phyloP scores from a whole-genome alignment of 2,888 invertebrate genomes.

The Trachelus troglodyta region DNA sequence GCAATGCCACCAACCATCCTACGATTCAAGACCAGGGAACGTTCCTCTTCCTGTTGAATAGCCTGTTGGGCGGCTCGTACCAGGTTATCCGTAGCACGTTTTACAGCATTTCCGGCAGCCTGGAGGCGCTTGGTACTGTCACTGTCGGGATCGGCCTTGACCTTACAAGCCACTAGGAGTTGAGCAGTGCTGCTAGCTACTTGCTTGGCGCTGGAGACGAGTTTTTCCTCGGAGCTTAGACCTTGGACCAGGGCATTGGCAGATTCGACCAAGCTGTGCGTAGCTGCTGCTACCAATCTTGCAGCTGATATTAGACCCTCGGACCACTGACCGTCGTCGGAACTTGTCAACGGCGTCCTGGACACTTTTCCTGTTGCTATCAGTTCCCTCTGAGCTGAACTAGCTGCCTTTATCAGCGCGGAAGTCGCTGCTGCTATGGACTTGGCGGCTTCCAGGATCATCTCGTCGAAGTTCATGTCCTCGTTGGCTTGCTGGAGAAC shows the following conservation, averaged over 20 bases:
- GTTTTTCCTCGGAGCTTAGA: constrained; percentile 91
- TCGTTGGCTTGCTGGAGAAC: constrained; percentile 86
- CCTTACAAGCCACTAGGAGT: constrained; percentile 97
- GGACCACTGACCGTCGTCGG: constrained; percentile 98
- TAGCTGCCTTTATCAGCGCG: constrained; percentile 95
- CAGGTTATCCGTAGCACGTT: constrained; percentile 96
- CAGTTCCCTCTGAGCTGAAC: constrained; percentile 95
- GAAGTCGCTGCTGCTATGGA: constrained; percentile 98
- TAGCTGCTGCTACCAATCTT: constrained; percentile 95
- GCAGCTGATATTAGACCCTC: constrained; percentile 97
- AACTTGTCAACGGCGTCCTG: constrained; percentile 82
- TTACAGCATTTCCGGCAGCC: constrained; percentile 95
- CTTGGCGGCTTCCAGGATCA: constrained; percentile 98
- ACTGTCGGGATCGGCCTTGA: constrained; percentile 96
- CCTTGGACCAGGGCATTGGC: constrained; percentile 97
- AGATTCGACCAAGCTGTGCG: constrained; percentile 96
- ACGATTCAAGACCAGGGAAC: constrained; percentile 89
- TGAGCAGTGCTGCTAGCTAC: constrained; percentile 98
- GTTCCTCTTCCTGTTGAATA: constrained; percentile 90
- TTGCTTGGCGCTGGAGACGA: constrained; percentile 95
- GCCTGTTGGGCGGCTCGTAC: constrained; percentile 95
- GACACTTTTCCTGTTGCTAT: constrained; percentile 91
- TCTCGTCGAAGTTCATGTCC: constrained; percentile 97
- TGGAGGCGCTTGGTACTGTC: constrained; percentile 92
- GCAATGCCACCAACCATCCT: constrained; percentile 97